These are phyloP conservation scores for Silurus lanzhouensis DNA, from an alignment of 2,797 vertebrate species.

Conservation along the genomic window DNA sequence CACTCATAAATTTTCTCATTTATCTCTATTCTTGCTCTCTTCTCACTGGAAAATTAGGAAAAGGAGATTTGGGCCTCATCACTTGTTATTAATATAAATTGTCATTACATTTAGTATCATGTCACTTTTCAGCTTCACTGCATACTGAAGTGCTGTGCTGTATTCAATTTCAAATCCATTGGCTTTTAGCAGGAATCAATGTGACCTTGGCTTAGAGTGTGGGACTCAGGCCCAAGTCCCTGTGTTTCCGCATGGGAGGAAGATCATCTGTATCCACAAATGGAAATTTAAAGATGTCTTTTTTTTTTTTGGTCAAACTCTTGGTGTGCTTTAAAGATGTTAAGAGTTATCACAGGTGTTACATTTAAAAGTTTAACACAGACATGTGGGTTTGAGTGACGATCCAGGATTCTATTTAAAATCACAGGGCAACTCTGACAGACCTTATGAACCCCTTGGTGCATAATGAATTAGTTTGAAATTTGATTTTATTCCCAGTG, in stretches of 20 bases:
- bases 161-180: not conserved
- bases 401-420: not conserved
- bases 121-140: not conserved
- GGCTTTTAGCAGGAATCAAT: not conserved
- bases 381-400: not conserved
- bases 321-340: not conserved
- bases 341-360: no score
- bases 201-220: conserved; percentile 19
- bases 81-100: not conserved
- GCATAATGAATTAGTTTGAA: not conserved
- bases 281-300: conserved; percentile 15
- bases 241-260: conserved; percentile 19
- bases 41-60: not conserved
- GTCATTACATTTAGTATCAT: not conserved
- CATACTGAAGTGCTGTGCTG: not conserved
- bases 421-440: not conserved
- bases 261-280: conserved; percentile 21
- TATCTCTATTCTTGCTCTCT: not conserved
- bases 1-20: conserved; percentile 6
- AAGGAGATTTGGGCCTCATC: not conserved
- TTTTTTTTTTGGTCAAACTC: not conserved
- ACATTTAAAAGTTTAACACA: not conserved
- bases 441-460: not conserved
- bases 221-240: conserved; percentile 21
- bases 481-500: not conserved